Percentiles rank a stretch among this genome's conserved stretches.
Evolutionary conservation across 2,888 invertebrate species (phyloP).

Genomic region (Craniophora ligustri): DNA sequence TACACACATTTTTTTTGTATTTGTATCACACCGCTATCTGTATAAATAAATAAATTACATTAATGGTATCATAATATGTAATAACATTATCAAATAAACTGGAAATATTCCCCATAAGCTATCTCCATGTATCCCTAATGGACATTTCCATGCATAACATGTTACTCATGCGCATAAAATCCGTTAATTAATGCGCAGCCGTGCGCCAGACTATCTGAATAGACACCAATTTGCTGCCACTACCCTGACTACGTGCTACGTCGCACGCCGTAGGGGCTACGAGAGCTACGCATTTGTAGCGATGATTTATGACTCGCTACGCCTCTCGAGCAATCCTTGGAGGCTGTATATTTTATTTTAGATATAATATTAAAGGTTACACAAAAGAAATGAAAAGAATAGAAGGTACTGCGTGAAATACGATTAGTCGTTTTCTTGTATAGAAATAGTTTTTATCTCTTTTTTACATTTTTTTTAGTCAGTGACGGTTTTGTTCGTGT

Average conservation of each 20-base stretch:
- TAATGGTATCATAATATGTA: no score
- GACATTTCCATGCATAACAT: constrained; percentile 10
- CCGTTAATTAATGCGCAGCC: constrained; percentile 40
- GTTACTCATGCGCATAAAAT: constrained; percentile 12
- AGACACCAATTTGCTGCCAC: constrained; percentile 38
- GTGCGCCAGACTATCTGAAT: constrained; percentile 24
- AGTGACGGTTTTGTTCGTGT: constrained; percentile 1
- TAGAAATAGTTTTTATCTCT: not conserved
- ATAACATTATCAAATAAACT: not conserved
- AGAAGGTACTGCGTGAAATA: constrained; percentile 16
- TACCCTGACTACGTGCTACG: constrained; percentile 37
- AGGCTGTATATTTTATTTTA: constrained; percentile 46
- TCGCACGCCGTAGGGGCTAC: constrained; percentile 45
- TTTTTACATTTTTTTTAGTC: not conserved
- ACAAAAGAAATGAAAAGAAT: constrained; percentile 34
- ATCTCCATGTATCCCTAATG: not conserved
- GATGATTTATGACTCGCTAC: constrained; percentile 42
- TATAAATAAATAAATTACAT: no score
- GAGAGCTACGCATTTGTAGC: constrained; percentile 40
- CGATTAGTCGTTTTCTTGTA: constrained; percentile 8
- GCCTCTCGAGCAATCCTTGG: constrained; percentile 14
- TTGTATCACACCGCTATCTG: no score
- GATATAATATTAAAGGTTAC: constrained; percentile 26
- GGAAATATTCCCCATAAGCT: not conserved
- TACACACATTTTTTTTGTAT: no score